A percentile compares a stretch with the other conserved stretches of the same genome.
Evolutionary conservation across 1,140 invertebrate genomes (phyloP).

Genomic region (Neomicropteryx cornuta): DNA sequence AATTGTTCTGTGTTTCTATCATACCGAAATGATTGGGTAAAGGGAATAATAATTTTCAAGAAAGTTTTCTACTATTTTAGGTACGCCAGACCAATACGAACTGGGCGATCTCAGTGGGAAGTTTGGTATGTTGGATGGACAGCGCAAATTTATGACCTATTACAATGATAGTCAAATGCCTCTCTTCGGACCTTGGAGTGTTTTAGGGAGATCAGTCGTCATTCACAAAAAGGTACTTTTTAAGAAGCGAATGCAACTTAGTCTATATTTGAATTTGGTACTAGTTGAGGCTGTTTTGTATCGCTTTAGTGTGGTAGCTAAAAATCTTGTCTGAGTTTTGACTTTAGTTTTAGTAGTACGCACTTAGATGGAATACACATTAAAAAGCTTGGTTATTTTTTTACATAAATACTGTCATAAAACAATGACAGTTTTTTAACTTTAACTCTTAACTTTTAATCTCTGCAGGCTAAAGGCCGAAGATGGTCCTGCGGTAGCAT

Average conservation of each 20-base stretch:
- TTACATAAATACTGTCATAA: background rate
- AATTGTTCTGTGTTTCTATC: no score
- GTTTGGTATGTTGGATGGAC: slow-evolving; percentile 61
- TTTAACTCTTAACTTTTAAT: background rate
- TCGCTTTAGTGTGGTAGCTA: no score
- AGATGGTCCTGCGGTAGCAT: slow-evolving; percentile 79
- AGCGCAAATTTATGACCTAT: slow-evolving; percentile 40
- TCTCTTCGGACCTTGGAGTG: slow-evolving; percentile 71
- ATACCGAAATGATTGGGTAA: no score
- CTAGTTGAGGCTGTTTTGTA: no score
- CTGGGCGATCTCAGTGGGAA: slow-evolving; percentile 87
- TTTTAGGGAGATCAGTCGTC: slow-evolving; percentile 80
- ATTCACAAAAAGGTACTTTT: slow-evolving; percentile 58
- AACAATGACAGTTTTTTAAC: background rate
- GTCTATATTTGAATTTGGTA: no score
- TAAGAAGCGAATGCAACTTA: no score
- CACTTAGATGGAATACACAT: background rate
- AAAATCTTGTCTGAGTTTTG: background rate
- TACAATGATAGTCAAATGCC: slow-evolving; percentile 79
- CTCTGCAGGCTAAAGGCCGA: slow-evolving; percentile 26
- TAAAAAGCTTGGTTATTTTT: background rate
- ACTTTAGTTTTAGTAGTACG: background rate
- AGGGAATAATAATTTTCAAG: no score
- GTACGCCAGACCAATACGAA: slow-evolving; percentile 77
- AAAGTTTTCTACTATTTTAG: slow-evolving; percentile 19